These are phyloP conservation scores for Scatophagus argus DNA, from an alignment of 2,113 vertebrate species.

Conservation along the genomic window DNA sequence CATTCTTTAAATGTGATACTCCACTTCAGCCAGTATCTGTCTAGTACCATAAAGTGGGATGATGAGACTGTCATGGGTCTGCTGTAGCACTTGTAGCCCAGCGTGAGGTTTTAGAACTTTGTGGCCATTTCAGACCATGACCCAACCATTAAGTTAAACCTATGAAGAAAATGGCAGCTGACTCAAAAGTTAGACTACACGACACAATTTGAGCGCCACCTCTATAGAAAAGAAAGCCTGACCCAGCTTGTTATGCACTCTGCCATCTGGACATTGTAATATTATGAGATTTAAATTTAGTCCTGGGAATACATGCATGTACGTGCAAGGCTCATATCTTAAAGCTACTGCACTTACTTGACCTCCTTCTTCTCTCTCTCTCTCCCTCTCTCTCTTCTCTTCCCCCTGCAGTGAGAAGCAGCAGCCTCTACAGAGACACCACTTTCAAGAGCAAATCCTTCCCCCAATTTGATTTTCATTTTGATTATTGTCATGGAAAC, in stretches of 20 bases:
- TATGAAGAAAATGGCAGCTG: slow-evolving; percentile 70
- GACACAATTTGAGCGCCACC: slow-evolving; percentile 33
- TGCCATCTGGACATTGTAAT: slow-evolving; percentile 22
- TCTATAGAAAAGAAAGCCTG: slow-evolving; percentile 35
- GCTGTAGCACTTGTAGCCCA: slow-evolving; percentile 29
- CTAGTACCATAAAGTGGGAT: slow-evolving; percentile 19
- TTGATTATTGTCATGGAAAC: slow-evolving; percentile 68
- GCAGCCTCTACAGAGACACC: slow-evolving; percentile 52
- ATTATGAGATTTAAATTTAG: slow-evolving; percentile 50
- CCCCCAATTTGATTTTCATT: slow-evolving; percentile 42
- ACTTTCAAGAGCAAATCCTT: slow-evolving; percentile 44
- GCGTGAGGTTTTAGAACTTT: slow-evolving; percentile 46
- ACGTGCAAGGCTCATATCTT: slow-evolving; percentile 46
- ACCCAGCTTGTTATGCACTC: slow-evolving; percentile 24
- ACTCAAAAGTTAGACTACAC: slow-evolving; percentile 45
- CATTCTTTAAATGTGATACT: slow-evolving; percentile 25
- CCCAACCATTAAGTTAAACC: slow-evolving; percentile 57
- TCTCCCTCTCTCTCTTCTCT: slow-evolving; percentile 67
- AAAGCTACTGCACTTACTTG: slow-evolving; percentile 64
- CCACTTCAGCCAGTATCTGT: slow-evolving; percentile 2
- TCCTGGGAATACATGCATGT: slow-evolving; percentile 42
- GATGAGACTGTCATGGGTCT: slow-evolving; percentile 5
- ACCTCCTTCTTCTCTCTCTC: slow-evolving; percentile 64
- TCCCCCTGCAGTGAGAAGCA: slow-evolving; percentile 63
- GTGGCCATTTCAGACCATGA: slow-evolving; percentile 67